Percentiles rank a stretch among this genome's conserved stretches.
Conservation (phyloP, 2,113 vertebrate genomes). For the Myotis brandtii region DNA sequence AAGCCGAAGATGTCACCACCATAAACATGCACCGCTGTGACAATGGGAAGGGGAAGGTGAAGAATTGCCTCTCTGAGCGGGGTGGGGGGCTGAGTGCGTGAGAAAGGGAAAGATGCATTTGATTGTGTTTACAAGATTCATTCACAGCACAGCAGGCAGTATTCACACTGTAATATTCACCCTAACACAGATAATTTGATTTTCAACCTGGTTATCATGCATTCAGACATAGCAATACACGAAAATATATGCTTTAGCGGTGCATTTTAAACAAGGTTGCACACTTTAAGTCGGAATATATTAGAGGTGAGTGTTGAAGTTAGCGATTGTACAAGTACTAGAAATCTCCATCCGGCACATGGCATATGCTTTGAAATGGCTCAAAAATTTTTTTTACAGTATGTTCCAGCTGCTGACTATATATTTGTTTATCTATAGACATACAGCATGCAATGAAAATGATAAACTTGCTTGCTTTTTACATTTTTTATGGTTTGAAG, state of each 20-base stretch:
- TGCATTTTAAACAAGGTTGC: slow-evolving; percentile 92
- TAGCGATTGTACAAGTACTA: slow-evolving; percentile 74
- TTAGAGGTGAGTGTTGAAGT: slow-evolving; percentile 86
- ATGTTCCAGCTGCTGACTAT: slow-evolving; percentile 5
- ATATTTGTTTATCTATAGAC: neutral
- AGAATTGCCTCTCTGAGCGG: slow-evolving; percentile 78
- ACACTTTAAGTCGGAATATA: slow-evolving; percentile 90
- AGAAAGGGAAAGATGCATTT: slow-evolving; percentile 78
- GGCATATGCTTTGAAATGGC: slow-evolving; percentile 68
- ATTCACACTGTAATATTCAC: slow-evolving; percentile 89
- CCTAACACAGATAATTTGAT: slow-evolving; percentile 92
- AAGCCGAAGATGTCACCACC: slow-evolving; percentile 84
- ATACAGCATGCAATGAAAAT: slow-evolving; percentile 12
- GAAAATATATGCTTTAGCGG: slow-evolving; percentile 91
- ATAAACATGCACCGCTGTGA: slow-evolving; percentile 84
- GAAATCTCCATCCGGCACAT: slow-evolving; percentile 72
- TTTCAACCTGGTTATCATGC: slow-evolving; percentile 88
- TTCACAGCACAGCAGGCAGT: slow-evolving; percentile 93
- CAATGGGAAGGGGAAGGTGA: slow-evolving; percentile 83
- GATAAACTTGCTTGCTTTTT: slow-evolving; percentile 47
- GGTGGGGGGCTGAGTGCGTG: slow-evolving; percentile 19
- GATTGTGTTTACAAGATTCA: slow-evolving; percentile 92
- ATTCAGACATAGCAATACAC: slow-evolving; percentile 90
- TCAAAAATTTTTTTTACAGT: slow-evolving; percentile 57
- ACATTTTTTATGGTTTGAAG: slow-evolving; percentile 45